Evolutionary conservation across 35 echinoderm and acorn worm species (phyloP).

Genomic region (Apostichopus japonicus): DNA sequence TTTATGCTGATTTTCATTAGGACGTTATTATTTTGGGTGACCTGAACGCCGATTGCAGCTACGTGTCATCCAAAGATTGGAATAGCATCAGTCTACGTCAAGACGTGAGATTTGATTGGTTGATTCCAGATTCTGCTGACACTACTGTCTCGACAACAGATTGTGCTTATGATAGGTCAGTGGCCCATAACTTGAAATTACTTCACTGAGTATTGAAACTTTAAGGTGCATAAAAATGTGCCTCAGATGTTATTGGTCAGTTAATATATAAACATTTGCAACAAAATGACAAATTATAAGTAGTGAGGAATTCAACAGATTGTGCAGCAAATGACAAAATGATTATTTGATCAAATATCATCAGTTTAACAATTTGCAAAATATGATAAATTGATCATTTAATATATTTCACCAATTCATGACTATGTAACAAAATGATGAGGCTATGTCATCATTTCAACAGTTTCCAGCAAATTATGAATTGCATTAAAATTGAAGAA

Average conservation of each 20-base stretch:
- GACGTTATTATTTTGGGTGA: slow-evolving; percentile 72
- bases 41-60: slow-evolving; percentile 87
- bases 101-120: slow-evolving; percentile 60
- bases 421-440: too few relatives aligned
- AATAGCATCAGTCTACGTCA: background rate
- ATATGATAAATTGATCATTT: too few relatives aligned
- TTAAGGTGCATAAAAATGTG: background rate
- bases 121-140: slow-evolving; percentile 67
- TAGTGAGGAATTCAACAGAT: background rate
- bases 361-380: too few relatives aligned
- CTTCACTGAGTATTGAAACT: background rate
- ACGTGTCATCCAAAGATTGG: slow-evolving; percentile 58
- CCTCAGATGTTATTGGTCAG: too few relatives aligned
- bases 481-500: too few relatives aligned
- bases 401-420: too few relatives aligned
- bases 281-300: too few relatives aligned
- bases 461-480: too few relatives aligned
- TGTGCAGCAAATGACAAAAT: too few relatives aligned
- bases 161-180: slow-evolving; percentile 89
- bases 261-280: too few relatives aligned
- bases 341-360: too few relatives aligned
- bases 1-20: slow-evolving; percentile 21
- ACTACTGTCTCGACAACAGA: slow-evolving; percentile 65
- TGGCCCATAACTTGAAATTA: background rate
- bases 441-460: too few relatives aligned